These are phyloP conservation scores for Drosophila nr. medialis DNA, from an alignment of 2,888 invertebrate genomes.

Conservation along the genomic window DNA sequence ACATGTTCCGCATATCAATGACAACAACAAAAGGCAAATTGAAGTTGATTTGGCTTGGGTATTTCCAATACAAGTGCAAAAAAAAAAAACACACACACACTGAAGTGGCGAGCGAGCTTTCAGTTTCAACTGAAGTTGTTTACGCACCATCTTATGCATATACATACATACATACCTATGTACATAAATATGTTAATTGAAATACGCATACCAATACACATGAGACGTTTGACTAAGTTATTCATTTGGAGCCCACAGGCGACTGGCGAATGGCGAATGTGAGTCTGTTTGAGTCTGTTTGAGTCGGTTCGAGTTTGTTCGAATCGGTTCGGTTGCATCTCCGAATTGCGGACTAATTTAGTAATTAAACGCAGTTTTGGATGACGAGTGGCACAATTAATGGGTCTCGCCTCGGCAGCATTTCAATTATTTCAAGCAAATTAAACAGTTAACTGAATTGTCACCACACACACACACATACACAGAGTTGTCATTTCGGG, in stretches of 20 bases:
- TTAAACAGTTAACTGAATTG: slow-evolving; percentile 79
- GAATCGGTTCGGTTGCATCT: slow-evolving; percentile 5
- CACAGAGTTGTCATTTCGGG: slow-evolving; percentile 31
- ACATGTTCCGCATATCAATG: slow-evolving; percentile 80
- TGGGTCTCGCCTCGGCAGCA: slow-evolving; percentile 54
- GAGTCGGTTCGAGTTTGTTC: neutral
- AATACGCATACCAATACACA: slow-evolving; percentile 17
- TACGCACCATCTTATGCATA: slow-evolving; percentile 18
- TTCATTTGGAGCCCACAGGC: slow-evolving; percentile 15
- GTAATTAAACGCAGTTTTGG: slow-evolving; percentile 73
- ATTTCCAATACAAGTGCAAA: slow-evolving; percentile 59
- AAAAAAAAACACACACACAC: neutral
- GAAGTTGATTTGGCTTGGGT: slow-evolving; percentile 48
- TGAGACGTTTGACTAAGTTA: slow-evolving; percentile 15
- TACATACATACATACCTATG: neutral
- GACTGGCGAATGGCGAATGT: slow-evolving; percentile 14
- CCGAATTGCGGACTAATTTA: slow-evolving; percentile 55
- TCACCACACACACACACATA: slow-evolving; percentile 49
- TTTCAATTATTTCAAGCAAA: slow-evolving; percentile 80
- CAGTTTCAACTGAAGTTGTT: slow-evolving; percentile 56
- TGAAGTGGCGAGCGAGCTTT: slow-evolving; percentile 33
- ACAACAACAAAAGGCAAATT: slow-evolving; percentile 48
- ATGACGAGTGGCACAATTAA: slow-evolving; percentile 44
- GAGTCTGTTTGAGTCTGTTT: neutral
- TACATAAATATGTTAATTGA: slow-evolving; percentile 22